Percentiles rank a stretch among this genome's conserved stretches.
phyloP scores from a whole-genome alignment of 2,113 vertebrate genomes.

The Sorex araneus region DNA sequence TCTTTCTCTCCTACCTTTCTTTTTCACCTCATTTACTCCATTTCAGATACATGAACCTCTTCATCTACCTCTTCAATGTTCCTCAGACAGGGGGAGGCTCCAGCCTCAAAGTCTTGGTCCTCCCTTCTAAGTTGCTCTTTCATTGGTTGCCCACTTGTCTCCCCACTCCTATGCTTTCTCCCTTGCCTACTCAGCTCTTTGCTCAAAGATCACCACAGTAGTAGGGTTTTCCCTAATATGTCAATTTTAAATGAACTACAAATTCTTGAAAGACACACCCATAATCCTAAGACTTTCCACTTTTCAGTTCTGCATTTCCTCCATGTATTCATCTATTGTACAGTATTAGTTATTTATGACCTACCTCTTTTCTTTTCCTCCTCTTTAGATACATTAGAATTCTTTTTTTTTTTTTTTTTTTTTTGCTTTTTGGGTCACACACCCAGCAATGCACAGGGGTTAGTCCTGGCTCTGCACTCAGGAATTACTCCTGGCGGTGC shows the following conservation, averaged over 20 bases:
- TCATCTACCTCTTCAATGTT: not conserved
- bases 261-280: not conserved
- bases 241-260: not conserved
- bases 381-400: not conserved
- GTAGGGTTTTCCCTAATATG: not conserved
- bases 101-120: not conserved
- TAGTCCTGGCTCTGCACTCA: too few species aligned
- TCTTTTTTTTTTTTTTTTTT: too few species aligned
- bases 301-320: constrained; percentile 4
- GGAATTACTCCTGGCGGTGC: too few species aligned
- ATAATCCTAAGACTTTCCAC: not conserved
- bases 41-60: not conserved
- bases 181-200: not conserved
- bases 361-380: not conserved
- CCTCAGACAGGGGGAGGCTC: not conserved
- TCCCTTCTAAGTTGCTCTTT: not conserved
- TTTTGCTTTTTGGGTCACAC: too few species aligned
- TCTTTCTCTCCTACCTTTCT: not conserved
- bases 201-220: not conserved
- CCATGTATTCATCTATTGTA: not conserved
- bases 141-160: not conserved
- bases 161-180: not conserved
- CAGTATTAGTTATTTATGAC: not conserved
- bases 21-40: not conserved
- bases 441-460: too few species aligned